A percentile compares a stretch with the other conserved stretches of the same genome.
These are phyloP conservation scores for Acestrorhynchus altus DNA, from an alignment of 2,797 vertebrate genomes.

Conservation along the genomic window DNA sequence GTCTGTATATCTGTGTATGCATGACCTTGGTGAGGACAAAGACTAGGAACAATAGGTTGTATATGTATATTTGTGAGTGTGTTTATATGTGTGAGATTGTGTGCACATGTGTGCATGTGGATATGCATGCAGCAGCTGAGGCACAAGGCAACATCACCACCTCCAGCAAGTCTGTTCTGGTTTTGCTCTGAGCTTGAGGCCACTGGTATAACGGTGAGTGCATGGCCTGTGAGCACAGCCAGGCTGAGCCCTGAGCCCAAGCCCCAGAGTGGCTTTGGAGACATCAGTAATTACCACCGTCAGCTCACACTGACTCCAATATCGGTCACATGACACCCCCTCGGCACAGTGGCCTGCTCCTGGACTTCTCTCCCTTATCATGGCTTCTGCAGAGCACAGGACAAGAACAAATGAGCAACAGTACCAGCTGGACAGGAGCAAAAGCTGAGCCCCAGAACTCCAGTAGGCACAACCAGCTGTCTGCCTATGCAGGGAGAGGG, in stretches of 20 bases:
- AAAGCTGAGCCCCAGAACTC: constrained; percentile 11
- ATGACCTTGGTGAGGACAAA: constrained; percentile 29
- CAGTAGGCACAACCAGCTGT: constrained; percentile 22
- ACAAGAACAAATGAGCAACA: constrained; percentile 40
- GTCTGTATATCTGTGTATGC: not conserved
- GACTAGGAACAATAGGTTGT: constrained; percentile 6
- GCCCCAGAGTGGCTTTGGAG: constrained; percentile 46
- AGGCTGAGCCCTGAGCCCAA: constrained; percentile 39
- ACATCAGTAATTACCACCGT: constrained; percentile 55
- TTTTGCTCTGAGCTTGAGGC: not conserved
- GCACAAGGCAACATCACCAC: not conserved
- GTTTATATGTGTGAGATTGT: constrained; percentile 17
- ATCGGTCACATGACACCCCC: constrained; percentile 40
- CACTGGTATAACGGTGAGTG: constrained; percentile 22
- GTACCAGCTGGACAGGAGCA: constrained; percentile 26
- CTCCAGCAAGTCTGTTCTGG: constrained; percentile 16
- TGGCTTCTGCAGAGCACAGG: constrained; percentile 40
- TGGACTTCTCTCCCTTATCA: constrained; percentile 37
- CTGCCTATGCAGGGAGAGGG: constrained; percentile 22
- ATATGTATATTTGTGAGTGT: constrained; percentile 18
- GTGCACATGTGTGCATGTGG: constrained; percentile 16
- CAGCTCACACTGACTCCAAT: constrained; percentile 44
- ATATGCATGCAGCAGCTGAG: not conserved
- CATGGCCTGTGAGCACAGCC: constrained; percentile 45
- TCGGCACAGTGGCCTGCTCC: constrained; percentile 11